Conservation (phyloP, 2,113 vertebrate species). For the Cathartes aura region DNA sequence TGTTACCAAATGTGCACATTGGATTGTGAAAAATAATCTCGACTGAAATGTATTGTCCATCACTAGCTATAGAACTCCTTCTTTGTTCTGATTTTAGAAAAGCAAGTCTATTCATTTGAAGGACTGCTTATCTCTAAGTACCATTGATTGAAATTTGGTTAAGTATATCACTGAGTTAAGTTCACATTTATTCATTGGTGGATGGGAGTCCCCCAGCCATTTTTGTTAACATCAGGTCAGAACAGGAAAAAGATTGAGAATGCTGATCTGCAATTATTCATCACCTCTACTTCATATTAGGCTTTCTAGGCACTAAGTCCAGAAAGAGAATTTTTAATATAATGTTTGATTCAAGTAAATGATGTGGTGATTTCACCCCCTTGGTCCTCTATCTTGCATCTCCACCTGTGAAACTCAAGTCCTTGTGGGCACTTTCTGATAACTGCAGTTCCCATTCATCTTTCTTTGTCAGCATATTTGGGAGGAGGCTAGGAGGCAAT, state of each 20-base stretch:
- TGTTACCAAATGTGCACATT: neutral
- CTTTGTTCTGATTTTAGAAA: constrained; percentile 1
- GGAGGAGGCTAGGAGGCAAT: constrained; percentile 36
- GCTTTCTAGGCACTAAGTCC: neutral
- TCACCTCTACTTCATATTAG: neutral
- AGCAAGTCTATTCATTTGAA: neutral
- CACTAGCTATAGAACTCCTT: neutral
- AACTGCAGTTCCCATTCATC: neutral
- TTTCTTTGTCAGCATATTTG: constrained; percentile 52
- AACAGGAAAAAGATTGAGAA: neutral
- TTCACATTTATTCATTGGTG: neutral
- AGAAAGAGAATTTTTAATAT: constrained; percentile 32
- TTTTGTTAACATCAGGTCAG: neutral
- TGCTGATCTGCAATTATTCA: neutral
- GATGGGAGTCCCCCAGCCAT: neutral
- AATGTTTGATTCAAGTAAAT: neutral
- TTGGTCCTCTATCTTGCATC: neutral
- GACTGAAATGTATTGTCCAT: neutral
- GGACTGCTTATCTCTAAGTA: neutral
- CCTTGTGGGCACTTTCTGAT: neutral
- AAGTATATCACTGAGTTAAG: neutral
- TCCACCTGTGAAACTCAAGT: neutral
- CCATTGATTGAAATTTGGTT: neutral
- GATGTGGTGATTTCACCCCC: neutral
- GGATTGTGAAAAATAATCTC: neutral